Base-by-base conservation (phyloP, 2,113 vertebrate genomes). In the Scolopax mira region DNA sequence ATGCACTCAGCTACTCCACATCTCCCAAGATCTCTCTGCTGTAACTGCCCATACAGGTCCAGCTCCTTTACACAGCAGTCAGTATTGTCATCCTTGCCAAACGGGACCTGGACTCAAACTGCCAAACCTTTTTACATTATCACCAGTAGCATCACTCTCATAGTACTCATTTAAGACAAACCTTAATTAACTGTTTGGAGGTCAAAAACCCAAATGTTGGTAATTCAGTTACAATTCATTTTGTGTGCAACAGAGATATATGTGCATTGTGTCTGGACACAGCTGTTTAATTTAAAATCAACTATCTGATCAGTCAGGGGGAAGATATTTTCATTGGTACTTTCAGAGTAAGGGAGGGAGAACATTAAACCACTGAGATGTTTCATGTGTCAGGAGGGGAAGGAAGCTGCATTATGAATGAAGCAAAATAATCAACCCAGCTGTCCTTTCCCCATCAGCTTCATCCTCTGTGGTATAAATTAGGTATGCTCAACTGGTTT, bases 281-380 rank as follows among this genome's bases (percentile, higher is more conserved):
- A 91, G 74, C 3, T 93, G 87, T 83, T 94, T 89, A 88, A 88
- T 97, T 94, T 79, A 82, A 95, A 91, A 96, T 91, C 75, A 92
- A 58, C 54, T 85, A 11, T 85, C 54, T 93, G 33, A 39, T 95
- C 74, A 85, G 25, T 54, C 74, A 55, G 64, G 24, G 18, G 48
- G 14, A 80, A 92, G 64, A 64, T 41, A 82, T 90, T 96, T 94
- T 85, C 67, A 52, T 78, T 51, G 41, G 66, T 90, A 33, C 37
- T 85, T 86, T 85, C 61, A 70, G 42, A 83, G 28, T 72, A 88
- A 86, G 25, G n/a, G 41, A 74, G 39, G 41, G 46, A 92, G 25
- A 84, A 67, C 14, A 55, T 84, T 89, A 92, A 96, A 93, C 71
- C 80, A 69, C 64, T 81, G 65, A 85, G 37, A 66, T 67, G 46